These are phyloP conservation scores for Ctenopoma multispine DNA, from an alignment of 2,797 vertebrate genomes.

Conservation along the genomic window DNA sequence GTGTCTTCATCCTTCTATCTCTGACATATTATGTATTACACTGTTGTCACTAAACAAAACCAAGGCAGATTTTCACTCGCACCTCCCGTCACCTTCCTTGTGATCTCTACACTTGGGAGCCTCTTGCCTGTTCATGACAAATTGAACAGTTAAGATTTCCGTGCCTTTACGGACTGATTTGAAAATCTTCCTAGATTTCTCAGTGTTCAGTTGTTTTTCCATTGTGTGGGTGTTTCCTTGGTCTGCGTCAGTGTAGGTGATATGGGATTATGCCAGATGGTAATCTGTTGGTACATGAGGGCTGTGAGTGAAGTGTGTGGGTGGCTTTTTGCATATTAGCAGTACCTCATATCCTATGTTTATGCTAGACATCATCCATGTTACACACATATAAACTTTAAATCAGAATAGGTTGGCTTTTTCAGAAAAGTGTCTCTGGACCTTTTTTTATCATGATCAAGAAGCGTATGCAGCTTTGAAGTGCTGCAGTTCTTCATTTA, in stretches of 20 bases:
- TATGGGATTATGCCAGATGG: constrained; percentile 80
- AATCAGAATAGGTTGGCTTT: constrained; percentile 31
- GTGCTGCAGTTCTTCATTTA: constrained; percentile 13
- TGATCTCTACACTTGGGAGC: constrained; percentile 1
- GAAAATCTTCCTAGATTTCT: constrained; percentile 53
- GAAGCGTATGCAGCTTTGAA: constrained; percentile 34
- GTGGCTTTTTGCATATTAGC: constrained; percentile 78
- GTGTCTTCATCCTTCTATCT: not conserved
- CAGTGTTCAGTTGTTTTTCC: constrained; percentile 52
- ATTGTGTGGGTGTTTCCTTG: constrained; percentile 63
- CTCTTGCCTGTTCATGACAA: constrained; percentile 5
- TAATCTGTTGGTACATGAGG: constrained; percentile 83
- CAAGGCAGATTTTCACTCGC: constrained; percentile 19
- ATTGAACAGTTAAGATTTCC: constrained; percentile 9
- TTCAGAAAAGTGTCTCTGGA: constrained; percentile 13
- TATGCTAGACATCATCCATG: constrained; percentile 57
- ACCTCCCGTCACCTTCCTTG: constrained; percentile 23
- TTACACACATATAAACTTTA: constrained; percentile 32
- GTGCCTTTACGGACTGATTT: constrained; percentile 36
- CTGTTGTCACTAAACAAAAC: constrained; percentile 17
- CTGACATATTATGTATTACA: constrained; percentile 6
- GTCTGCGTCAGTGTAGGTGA: constrained; percentile 73
- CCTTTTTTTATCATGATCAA: constrained; percentile 17
- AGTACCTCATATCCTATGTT: constrained; percentile 71
- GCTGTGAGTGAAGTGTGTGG: constrained; percentile 77